Evolutionary conservation across 2,113 vertebrate species (phyloP).

Genomic region (Chloropsis hardwickii): DNA sequence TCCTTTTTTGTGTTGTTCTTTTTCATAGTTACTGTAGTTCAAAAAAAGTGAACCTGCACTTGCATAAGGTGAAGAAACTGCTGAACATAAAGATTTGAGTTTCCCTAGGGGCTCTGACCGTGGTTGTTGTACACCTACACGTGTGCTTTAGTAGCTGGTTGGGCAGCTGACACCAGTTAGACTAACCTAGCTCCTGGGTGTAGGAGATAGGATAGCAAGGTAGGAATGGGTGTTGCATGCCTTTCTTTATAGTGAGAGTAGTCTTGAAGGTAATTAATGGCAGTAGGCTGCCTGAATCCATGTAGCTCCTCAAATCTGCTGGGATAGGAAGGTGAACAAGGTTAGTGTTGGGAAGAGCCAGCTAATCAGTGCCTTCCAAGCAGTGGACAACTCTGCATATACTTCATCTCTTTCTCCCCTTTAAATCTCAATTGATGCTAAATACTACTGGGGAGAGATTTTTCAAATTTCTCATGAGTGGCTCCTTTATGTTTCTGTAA

Average conservation of each 20-base stretch:
- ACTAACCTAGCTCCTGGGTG: not conserved
- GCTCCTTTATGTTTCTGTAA: not conserved
- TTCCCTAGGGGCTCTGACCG: not conserved
- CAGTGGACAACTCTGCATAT: not conserved
- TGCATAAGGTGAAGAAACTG: not conserved
- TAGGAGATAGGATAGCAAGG: not conserved
- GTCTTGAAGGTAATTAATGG: not conserved
- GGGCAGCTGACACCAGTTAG: not conserved
- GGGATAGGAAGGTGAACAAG: not conserved
- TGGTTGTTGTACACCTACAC: not conserved
- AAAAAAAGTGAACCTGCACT: not conserved
- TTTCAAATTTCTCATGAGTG: not conserved
- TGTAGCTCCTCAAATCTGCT: not conserved
- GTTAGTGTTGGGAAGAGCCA: not conserved
- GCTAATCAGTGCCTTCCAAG: not conserved
- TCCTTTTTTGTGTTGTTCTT: not conserved
- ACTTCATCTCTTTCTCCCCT: not conserved
- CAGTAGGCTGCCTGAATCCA: fast-evolving
- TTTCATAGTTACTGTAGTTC: not conserved
- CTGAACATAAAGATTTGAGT: not conserved
- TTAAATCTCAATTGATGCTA: not conserved
- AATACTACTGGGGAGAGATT: not conserved
- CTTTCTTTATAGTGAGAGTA: not conserved
- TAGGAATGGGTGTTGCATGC: not conserved
- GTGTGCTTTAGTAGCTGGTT: not conserved